Conservation (phyloP, 2,113 vertebrate species). For the Montifringilla adamsi region DNA sequence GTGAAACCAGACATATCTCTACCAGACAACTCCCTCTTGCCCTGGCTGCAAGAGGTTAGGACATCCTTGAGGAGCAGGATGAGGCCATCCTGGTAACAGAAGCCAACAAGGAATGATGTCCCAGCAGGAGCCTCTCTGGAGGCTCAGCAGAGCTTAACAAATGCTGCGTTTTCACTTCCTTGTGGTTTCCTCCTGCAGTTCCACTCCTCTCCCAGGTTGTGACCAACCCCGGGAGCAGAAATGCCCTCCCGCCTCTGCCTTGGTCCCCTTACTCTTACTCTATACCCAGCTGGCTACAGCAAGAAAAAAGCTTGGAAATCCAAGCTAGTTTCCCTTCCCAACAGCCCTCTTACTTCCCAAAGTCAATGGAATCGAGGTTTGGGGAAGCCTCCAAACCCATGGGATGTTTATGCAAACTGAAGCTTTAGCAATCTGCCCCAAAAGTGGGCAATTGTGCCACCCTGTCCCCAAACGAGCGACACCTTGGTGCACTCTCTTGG, state of each 20-base stretch:
- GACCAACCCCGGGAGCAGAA: background rate
- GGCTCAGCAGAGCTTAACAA: background rate
- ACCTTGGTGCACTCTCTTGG: background rate
- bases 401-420: conserved; percentile 19
- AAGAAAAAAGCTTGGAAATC: background rate
- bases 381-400: background rate
- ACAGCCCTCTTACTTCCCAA: background rate
- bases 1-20: conserved; percentile 58
- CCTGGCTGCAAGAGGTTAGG: background rate
- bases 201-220: background rate
- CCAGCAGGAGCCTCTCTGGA: background rate
- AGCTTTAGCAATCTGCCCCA: background rate
- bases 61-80: conserved; percentile 1
- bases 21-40: conserved; percentile 1
- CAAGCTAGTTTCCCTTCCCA: background rate
- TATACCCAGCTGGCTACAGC: background rate
- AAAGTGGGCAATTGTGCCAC: background rate
- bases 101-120: background rate
- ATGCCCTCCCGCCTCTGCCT: background rate
- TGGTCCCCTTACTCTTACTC: background rate
- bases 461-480: background rate
- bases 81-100: background rate
- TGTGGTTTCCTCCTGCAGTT: background rate
- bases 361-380: background rate
- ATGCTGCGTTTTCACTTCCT: background rate